phyloP scores from a whole-genome alignment of 2,113 vertebrate genomes.

The Tyrannus savana region DNA sequence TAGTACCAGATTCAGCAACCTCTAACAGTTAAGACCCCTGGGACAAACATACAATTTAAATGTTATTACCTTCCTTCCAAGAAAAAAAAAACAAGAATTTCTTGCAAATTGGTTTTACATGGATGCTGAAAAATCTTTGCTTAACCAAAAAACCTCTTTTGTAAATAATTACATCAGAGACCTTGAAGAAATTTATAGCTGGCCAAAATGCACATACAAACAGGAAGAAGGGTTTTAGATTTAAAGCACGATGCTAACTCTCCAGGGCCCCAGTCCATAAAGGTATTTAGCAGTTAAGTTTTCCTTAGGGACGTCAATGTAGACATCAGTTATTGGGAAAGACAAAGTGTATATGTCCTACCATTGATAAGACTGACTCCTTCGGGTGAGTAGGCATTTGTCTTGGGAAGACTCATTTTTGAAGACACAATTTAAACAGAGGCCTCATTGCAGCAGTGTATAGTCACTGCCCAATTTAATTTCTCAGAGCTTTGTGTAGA shows the following conservation, averaged over 20 bases:
- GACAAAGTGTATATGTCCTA: neutral
- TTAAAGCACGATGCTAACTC: neutral
- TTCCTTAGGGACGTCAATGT: neutral
- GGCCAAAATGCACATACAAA: neutral
- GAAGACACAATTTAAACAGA: neutral
- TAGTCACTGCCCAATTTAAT: neutral
- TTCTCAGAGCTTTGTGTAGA: neutral
- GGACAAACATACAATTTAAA: conserved; percentile 22
- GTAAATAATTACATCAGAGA: conserved; percentile 39
- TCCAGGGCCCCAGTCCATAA: neutral
- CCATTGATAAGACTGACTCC: neutral
- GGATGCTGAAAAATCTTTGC: conserved; percentile 36
- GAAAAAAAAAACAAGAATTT: neutral
- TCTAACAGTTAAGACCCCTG: neutral
- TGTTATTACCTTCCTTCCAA: conserved; percentile 11
- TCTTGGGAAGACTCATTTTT: neutral
- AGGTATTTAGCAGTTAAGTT: conserved; percentile 2
- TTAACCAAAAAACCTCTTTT: conserved; percentile 24
- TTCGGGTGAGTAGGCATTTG: neutral
- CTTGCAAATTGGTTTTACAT: neutral
- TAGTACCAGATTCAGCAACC: neutral
- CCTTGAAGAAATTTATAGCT: neutral
- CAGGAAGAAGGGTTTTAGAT: neutral
- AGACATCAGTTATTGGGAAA: neutral
- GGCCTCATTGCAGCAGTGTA: neutral